Percentiles rank a stretch among this genome's conserved stretches.
These are phyloP conservation scores for Cheilosia impressa DNA, from an alignment of 2,888 invertebrate species.

Conservation along the genomic window DNA sequence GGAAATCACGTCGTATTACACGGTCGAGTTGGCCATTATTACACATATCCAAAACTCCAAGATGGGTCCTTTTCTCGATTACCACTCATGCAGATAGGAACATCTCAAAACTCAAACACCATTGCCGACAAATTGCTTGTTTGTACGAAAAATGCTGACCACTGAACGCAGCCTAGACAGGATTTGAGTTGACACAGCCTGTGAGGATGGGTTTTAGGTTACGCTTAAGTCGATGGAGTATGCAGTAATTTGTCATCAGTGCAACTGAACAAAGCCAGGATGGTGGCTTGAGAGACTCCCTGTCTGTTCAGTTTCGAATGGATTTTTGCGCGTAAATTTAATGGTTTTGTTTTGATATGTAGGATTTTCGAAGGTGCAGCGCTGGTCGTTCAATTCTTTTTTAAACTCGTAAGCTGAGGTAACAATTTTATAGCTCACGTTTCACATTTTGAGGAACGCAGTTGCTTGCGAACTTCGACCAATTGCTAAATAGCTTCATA, in stretches of 20 bases:
- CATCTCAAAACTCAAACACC: constrained; percentile 61
- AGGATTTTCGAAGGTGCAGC: too few species aligned
- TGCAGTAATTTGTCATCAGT: not conserved
- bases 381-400: too few species aligned
- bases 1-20: constrained; percentile 73
- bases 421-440: too few species aligned
- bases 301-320: too few species aligned
- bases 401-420: too few species aligned
- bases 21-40: constrained; percentile 56
- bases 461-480: too few species aligned
- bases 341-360: too few species aligned
- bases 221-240: constrained; percentile 19
- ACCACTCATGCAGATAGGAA: constrained; percentile 57
- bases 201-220: constrained; percentile 49
- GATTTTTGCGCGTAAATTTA: too few species aligned
- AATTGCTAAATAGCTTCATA: too few species aligned
- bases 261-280: not conserved
- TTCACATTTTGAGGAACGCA: too few species aligned
- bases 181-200: constrained; percentile 53
- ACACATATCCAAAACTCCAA: constrained; percentile 35
- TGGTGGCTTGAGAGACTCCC: not conserved
- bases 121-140: constrained; percentile 57
- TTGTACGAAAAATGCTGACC: constrained; percentile 34
- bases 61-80: constrained; percentile 55
- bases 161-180: constrained; percentile 22